Base-by-base conservation (phyloP, 2,113 vertebrate species). In the Cyrtonyx montezumae region DNA sequence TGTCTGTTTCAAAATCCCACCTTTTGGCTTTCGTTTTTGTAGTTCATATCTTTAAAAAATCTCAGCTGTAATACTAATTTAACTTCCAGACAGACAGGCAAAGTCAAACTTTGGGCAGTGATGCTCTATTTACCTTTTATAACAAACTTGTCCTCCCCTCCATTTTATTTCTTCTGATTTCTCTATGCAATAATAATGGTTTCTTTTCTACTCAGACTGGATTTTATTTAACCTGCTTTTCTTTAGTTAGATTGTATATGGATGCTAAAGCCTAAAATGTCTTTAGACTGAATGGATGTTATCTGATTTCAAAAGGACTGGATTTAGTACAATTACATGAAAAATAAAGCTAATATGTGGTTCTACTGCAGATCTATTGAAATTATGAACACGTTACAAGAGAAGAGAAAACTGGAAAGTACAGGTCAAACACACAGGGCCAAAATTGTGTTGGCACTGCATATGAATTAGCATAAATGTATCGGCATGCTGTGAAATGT, bases 211-310 rank as follows among this genome's bases (percentile, higher is more conserved):
- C 79, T 70, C 81, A 87, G 70, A 94, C 46, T 84, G 83, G 84
- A 74, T 94, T 84, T 95, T 94, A 94, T 88, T 93, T 88, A 91
- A 90, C 48, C 63, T 74, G 43, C 34, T 94, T 93, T 90, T 32
- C 25, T 78, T 90, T 79, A 56, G 59, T 91, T 84, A 91, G 74
- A 79, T 45, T 85, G 71, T 92, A 85, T 79, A 84, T 32, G 59
- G 59, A 93, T 79, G 40, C 91, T 66, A 95, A 94, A 91, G 87
- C 78, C 68, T 63, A 42, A 91, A 93, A 87, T 56, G 51, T 87
- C 75, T 87, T 94, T 67, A 61, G 56, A 83, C 87, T 91, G 62
- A 90, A 82, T 88, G 63, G 66, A 75, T 56, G 75, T 89, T 91
- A 83, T 28, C 70, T 87, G 75, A 92, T 91, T 92, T 94, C 71